phyloP scores from a whole-genome alignment of 2,888 invertebrate species.

The Choristoneura rosaceana region DNA sequence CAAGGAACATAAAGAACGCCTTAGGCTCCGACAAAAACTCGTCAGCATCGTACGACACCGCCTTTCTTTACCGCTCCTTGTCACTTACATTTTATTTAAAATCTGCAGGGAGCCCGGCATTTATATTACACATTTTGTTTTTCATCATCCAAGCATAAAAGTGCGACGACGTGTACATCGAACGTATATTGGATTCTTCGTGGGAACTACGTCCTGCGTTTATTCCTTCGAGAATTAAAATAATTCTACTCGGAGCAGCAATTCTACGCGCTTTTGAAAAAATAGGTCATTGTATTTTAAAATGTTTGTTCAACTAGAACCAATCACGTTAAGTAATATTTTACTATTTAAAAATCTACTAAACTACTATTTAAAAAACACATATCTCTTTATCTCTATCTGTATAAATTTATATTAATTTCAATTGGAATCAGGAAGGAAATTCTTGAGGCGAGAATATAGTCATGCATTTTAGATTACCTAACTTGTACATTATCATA shows the following conservation, averaged over 20 bases:
- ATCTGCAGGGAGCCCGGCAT: conserved; percentile 58
- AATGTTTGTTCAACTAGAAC: not conserved
- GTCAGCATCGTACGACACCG: conserved; percentile 66
- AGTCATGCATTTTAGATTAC: conserved; percentile 1
- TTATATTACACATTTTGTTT: conserved; percentile 59
- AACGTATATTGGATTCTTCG: conserved; percentile 43
- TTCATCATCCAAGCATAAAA: conserved; percentile 50
- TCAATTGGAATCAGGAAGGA: not conserved
- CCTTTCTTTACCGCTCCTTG: conserved; percentile 66
- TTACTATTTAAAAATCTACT: too few relatives aligned
- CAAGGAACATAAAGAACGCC: conserved; percentile 82
- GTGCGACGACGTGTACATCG: conserved; percentile 49
- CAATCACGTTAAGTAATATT: not conserved
- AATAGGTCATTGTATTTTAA: conserved; percentile 13
- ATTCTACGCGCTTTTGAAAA: conserved; percentile 12
- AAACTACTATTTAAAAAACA: too few relatives aligned
- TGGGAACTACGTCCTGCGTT: conserved; percentile 24
- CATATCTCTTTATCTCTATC: too few relatives aligned
- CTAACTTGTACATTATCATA: not conserved
- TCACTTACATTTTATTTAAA: conserved; percentile 70
- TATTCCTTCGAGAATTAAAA: conserved; percentile 30
- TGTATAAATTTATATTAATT: not conserved
- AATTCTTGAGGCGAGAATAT: not conserved
- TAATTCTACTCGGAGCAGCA: conserved; percentile 14
- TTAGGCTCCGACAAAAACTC: conserved; percentile 77